Evolutionary conservation across 2,888 invertebrate genomes (phyloP), one percentile per base, ranked within the genome.

Genomic region (Xestoiulus laeticollis): DNA sequence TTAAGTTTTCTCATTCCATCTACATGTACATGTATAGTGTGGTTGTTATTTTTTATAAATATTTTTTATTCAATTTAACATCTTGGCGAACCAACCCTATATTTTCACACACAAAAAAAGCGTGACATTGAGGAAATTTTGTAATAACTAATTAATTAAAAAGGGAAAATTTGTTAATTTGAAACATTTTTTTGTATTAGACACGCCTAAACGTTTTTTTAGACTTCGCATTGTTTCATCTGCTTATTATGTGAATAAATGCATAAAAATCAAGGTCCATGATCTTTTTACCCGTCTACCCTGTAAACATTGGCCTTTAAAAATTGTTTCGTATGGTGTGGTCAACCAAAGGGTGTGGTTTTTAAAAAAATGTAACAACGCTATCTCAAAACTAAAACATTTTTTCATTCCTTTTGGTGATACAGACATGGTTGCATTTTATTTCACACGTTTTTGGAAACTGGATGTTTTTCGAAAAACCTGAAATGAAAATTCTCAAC

Each of bases 321-420:
- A 68, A 26, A 68, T 6, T 48, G 14, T 48, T 48, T 48, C 48
- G 48, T 48, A n/a, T 14, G n/a, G n/a, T n/a, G 59, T 59, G 59
- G 59, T 59, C 59, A 59, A n/a, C 6, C n/a, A 59, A 59, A 59
- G 59, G 59, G 59, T 59, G 59, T 59, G 59, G 59, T n/a, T n/a
- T 0, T n/a, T 19, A n/a, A n/a, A 59, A 38, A 59, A n/a, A 59
- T 59, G n/a, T 59, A 59, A 59, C 22, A n/a, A 8, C 59, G 59
- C 59, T 59, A 26, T 22, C 22, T 68, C 22, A 68, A 22, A 26
- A 26, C 2, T 12, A 59, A 48, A 68, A 68, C 22, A 22, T 68
- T 0, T 68, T 26, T 68, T 68, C 68, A 68, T 68, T 26, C 68
- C 22, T 26, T 2, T 8, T 68, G 5, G 22, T 26, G 68, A 68